Conservation (phyloP, 2,113 vertebrate genomes). For the Tupaia tana region DNA sequence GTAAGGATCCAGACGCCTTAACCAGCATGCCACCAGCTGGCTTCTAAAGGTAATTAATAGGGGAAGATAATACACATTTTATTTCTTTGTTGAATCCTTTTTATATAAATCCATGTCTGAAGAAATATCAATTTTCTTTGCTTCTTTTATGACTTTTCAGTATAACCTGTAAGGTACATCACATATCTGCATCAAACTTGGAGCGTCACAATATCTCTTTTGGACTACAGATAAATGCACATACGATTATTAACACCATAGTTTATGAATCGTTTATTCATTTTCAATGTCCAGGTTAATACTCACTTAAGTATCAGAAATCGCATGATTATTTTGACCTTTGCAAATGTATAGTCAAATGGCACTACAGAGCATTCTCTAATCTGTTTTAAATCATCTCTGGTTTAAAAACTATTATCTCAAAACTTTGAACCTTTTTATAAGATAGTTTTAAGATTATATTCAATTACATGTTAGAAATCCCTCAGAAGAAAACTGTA, state of each 20-base stretch:
- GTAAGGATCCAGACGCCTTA: too few species aligned
- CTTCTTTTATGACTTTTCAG: background rate
- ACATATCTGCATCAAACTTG: background rate
- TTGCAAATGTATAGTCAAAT: conserved; percentile 24
- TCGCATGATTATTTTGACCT: conserved; percentile 44
- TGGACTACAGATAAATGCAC: background rate
- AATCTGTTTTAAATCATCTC: conserved; percentile 12
- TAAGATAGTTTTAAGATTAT: background rate
- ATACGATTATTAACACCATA: background rate
- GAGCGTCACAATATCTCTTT: background rate
- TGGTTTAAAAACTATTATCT: conserved; percentile 24
- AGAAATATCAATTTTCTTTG: background rate
- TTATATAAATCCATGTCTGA: background rate
- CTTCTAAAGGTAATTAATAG: background rate
- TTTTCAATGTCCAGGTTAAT: conserved; percentile 19
- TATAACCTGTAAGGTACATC: background rate
- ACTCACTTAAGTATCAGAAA: conserved; percentile 41
- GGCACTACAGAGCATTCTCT: background rate
- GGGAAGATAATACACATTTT: background rate
- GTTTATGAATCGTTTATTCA: background rate
- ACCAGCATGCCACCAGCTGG: too few species aligned
- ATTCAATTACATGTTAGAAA: background rate
- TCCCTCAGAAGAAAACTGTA: background rate
- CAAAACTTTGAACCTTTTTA: conserved; percentile 22
- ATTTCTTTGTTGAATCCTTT: background rate